Conservation (phyloP, 2,113 vertebrate genomes). For the Addax nasomaculatus region DNA sequence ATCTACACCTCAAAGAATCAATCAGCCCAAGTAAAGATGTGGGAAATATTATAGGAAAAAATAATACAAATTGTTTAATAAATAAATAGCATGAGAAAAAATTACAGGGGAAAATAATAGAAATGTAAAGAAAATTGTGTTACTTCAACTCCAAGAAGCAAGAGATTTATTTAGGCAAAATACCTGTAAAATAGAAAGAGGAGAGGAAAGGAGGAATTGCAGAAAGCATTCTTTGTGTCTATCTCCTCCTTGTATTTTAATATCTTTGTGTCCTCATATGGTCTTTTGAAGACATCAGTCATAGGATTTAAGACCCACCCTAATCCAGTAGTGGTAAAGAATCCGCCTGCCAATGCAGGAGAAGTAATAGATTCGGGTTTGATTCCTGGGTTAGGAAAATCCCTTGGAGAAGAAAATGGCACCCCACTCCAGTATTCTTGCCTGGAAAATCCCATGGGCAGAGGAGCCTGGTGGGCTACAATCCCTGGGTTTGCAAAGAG, state of each 20-base stretch:
- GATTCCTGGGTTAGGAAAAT: background rate
- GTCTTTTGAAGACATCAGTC: background rate
- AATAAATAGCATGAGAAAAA: background rate
- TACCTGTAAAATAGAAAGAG: background rate
- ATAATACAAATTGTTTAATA: background rate
- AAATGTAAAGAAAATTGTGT: background rate
- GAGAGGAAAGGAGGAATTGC: background rate
- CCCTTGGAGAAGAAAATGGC: background rate
- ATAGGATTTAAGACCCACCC: background rate
- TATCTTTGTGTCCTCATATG: background rate
- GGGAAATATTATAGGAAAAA: background rate
- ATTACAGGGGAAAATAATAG: background rate
- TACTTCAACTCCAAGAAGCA: background rate
- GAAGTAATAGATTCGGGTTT: background rate
- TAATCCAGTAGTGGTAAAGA: background rate
- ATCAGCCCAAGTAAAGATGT: background rate
- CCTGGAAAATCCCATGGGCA: background rate
- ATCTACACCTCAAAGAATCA: background rate
- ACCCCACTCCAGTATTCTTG: background rate
- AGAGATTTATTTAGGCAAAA: background rate
- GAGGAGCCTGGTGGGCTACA: background rate
- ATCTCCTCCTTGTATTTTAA: background rate
- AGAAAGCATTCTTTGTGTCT: background rate
- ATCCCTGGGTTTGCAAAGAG: background rate
- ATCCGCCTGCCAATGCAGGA: background rate